A percentile compares a stretch with the other conserved stretches of the same genome.
These are phyloP conservation scores for Natrix natrix DNA, from an alignment of 2,797 vertebrate species.

Conservation along the genomic window DNA sequence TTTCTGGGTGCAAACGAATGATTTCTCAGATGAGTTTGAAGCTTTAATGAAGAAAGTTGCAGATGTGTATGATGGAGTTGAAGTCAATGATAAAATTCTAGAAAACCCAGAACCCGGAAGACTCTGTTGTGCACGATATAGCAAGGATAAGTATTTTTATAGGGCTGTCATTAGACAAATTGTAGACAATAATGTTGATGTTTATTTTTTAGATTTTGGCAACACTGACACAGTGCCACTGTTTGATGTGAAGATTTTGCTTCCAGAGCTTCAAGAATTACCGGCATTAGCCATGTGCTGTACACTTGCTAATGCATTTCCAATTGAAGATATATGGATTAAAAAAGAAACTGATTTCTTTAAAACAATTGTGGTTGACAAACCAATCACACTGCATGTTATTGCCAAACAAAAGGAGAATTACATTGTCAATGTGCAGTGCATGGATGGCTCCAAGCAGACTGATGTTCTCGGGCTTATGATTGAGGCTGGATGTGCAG, in stretches of 20 bases:
- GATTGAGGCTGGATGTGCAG: slow-evolving; percentile 74
- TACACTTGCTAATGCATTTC: slow-evolving; percentile 75
- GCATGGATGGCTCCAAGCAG: slow-evolving; percentile 55
- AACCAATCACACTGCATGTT: slow-evolving; percentile 73
- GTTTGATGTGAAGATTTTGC: slow-evolving; percentile 81
- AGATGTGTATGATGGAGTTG: slow-evolving; percentile 68
- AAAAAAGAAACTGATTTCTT: slow-evolving; percentile 76
- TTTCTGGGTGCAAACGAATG: slow-evolving; percentile 85
- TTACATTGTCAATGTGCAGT: slow-evolving; percentile 75
- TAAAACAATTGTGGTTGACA: slow-evolving; percentile 74
- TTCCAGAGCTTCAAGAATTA: slow-evolving; percentile 74
- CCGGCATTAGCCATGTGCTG: slow-evolving; percentile 84
- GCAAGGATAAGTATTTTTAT: slow-evolving; percentile 83
- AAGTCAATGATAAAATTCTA: slow-evolving; percentile 77
- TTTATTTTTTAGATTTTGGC: slow-evolving; percentile 91
- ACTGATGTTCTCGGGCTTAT: slow-evolving; percentile 71
- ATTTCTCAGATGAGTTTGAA: slow-evolving; percentile 78
- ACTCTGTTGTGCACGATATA: slow-evolving; percentile 86
- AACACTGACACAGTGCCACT: slow-evolving; percentile 83
- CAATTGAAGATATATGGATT: slow-evolving; percentile 80
- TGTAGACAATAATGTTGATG: slow-evolving; percentile 69
- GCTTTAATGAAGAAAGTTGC: slow-evolving; percentile 78
- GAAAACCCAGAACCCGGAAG: slow-evolving; percentile 77
- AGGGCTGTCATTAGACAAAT: slow-evolving; percentile 78
- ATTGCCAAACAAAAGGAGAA: slow-evolving; percentile 70